These are phyloP conservation scores for Phortica magna DNA, from an alignment of 2,888 invertebrate genomes.

Conservation along the genomic window DNA sequence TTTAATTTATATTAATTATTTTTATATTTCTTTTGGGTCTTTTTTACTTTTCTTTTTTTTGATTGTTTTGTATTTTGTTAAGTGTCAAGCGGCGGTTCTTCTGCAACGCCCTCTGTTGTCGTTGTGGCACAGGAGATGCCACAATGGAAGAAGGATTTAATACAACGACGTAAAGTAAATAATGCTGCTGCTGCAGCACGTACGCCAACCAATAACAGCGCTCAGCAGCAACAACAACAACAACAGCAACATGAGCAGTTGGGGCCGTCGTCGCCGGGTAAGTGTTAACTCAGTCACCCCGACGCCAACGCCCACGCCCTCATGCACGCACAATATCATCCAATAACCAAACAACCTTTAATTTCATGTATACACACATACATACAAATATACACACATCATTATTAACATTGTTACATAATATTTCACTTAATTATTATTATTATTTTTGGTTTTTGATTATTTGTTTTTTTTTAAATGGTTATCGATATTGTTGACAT, in stretches of 20 bases:
- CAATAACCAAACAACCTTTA: slow-evolving; percentile 27
- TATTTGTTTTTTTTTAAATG: no score
- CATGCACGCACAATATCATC: slow-evolving; percentile 35
- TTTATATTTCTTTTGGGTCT: neutral
- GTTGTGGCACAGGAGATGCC: slow-evolving; percentile 80
- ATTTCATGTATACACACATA: neutral
- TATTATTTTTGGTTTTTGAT: no score
- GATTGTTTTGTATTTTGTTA: neutral
- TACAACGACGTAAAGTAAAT: slow-evolving; percentile 82
- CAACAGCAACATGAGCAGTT: neutral
- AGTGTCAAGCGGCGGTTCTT: neutral
- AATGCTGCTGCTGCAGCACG: slow-evolving; percentile 62
- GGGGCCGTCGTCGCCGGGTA: slow-evolving; percentile 13
- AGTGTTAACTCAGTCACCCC: neutral
- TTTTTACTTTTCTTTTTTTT: neutral
- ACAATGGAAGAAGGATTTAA: slow-evolving; percentile 91
- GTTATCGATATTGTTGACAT: neutral
- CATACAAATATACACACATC: neutral
- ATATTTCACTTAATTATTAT: no score
- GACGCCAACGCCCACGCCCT: neutral
- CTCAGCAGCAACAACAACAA: slow-evolving; percentile 34
- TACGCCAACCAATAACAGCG: slow-evolving; percentile 25
- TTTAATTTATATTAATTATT: no score
- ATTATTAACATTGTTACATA: no score
- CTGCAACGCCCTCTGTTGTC: neutral